Conservation (phyloP, 2,888 invertebrate species). For the Dexiosoma caninum region DNA sequence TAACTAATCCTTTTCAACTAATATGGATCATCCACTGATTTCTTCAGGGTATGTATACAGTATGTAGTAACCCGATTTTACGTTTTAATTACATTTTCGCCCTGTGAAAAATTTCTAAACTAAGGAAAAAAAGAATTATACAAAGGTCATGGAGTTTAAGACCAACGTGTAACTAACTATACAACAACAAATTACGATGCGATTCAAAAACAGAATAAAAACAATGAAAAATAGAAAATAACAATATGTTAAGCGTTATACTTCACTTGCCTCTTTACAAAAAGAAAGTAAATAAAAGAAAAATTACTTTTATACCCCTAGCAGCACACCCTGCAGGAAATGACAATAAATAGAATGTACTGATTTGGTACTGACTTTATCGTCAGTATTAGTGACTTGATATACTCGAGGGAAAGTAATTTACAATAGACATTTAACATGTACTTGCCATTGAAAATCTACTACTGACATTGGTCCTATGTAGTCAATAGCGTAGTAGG, state of each 20-base stretch:
- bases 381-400: too few relatives aligned
- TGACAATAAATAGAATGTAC: slow-evolving; percentile 10
- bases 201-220: background rate
- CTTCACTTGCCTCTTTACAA: slow-evolving; percentile 46
- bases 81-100: slow-evolving; percentile 32
- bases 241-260: slow-evolving; percentile 59
- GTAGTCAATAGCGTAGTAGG: too few relatives aligned
- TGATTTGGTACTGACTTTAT: too few relatives aligned
- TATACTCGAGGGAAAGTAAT: too few relatives aligned
- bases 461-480: too few relatives aligned
- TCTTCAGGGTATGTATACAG: too few relatives aligned
- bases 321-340: background rate
- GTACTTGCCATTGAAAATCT: too few relatives aligned
- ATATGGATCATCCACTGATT: too few relatives aligned
- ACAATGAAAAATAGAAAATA: slow-evolving; percentile 56
- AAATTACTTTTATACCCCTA: slow-evolving; percentile 36
- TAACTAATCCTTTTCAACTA: too few relatives aligned
- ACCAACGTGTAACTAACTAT: slow-evolving; percentile 11
- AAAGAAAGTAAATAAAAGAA: background rate
- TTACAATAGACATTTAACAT: too few relatives aligned
- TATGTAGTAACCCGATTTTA: slow-evolving; percentile 30
- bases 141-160: slow-evolving; percentile 62
- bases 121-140: background rate
- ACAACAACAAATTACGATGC: background rate
- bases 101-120: background rate